Base-by-base conservation (phyloP, 2,113 vertebrate species). In the Neodontobutis hainanensis region DNA sequence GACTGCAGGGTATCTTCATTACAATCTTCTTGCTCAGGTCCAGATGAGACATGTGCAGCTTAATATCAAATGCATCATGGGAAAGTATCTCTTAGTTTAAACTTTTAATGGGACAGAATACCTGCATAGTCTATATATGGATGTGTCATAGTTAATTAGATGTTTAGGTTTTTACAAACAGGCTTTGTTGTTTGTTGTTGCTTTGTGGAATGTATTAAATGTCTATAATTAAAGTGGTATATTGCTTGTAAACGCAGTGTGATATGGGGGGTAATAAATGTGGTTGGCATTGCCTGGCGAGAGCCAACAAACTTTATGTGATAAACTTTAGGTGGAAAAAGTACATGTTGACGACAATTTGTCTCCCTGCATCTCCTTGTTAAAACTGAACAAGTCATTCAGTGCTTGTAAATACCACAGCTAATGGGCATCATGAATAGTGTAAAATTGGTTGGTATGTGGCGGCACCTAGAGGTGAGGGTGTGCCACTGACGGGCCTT, bases 391-490 rank as follows among this genome's bases (percentile, higher is more conserved):
- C 42, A 27, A 77, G 67, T 78, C 79, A 76, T 70, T 6, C 61
- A 62, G 44, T 71, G 69, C 82, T 87, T 63, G 69, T 86, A 82
- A 88, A 89, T 81, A 71, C 74, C 76, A 10, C 50, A 67, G 67
- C 61, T 35, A 61, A 65, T 47, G 77, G 61, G 11, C 19, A 42
- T 47, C 19, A 2, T 55, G 53, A 58, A 34, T 0, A 58, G 61
- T 63, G 55, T 16, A 15, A 11, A 67, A 65, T 80, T 56, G 0
- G 11, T n/a, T 46, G 71, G 60, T 40, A 10, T 86, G 8, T 90
- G 69, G 84, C 58, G 86, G 48, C 90, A 74, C 74, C 68, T 81
- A 66, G 87, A 83, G 90, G 81, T 76, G 49, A 65, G 61, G 0
- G 2, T 49, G 12, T 45, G 79, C 52, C 32, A 75, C 62, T 73